Conservation (phyloP, 1,140 invertebrate genomes). For the Cepaea nemoralis region DNA sequence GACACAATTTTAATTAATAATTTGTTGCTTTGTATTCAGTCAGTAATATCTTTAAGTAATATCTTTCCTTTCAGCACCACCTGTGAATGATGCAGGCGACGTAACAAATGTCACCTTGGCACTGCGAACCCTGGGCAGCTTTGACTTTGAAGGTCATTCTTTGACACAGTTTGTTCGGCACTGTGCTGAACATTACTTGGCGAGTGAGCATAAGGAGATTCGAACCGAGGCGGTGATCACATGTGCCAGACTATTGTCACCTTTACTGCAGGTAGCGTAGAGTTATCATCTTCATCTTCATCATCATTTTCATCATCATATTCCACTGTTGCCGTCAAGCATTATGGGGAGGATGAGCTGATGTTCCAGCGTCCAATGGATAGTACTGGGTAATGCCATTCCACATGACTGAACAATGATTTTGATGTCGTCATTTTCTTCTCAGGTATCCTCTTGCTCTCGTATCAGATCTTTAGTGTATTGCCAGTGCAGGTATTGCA, state of each 20-base stretch:
- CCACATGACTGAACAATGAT: too few species aligned
- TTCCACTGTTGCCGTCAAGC: too few species aligned
- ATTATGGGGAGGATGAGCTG: too few species aligned
- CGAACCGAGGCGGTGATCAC: slow-evolving; percentile 94
- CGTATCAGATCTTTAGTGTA: too few species aligned
- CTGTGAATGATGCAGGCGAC: slow-evolving; percentile 74
- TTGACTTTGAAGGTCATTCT: slow-evolving; percentile 95
- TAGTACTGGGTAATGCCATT: too few species aligned
- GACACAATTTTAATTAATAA: neutral
- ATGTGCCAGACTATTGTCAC: slow-evolving; percentile 87
- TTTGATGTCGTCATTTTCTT: too few species aligned
- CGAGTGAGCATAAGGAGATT: slow-evolving; percentile 91
- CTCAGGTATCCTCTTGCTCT: too few species aligned
- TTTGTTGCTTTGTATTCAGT: neutral
- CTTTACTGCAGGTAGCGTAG: slow-evolving; percentile 80
- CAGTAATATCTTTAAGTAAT: neutral
- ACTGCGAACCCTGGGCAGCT: slow-evolving; percentile 91
- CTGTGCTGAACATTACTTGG: slow-evolving; percentile 93
- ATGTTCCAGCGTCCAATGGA: too few species aligned
- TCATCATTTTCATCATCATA: too few species aligned
- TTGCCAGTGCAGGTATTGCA: too few species aligned
- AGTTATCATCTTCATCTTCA: too few species aligned
- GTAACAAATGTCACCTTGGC: slow-evolving; percentile 90
- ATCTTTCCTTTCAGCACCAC: slow-evolving; percentile 43
- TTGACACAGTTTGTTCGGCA: slow-evolving; percentile 91